These are phyloP conservation scores for Petrocephalus schoutedeni DNA, from an alignment of 2,797 vertebrate genomes.

Conservation along the genomic window DNA sequence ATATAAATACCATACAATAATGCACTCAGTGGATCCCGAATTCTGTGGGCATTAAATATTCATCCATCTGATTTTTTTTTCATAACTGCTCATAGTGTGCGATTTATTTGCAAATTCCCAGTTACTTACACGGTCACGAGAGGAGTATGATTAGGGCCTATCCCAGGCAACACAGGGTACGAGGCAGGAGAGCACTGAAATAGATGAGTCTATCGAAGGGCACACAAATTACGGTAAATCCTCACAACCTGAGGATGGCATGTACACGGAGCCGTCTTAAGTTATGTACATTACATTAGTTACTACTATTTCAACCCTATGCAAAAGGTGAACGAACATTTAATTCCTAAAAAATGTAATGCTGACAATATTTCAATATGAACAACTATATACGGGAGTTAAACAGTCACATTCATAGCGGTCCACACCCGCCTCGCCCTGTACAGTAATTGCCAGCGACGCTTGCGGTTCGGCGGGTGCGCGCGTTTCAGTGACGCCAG, in stretches of 20 bases:
- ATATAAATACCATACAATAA: neutral
- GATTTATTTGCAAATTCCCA: neutral
- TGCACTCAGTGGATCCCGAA: neutral
- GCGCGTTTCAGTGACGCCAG: constrained; percentile 5
- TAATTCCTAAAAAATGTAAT: neutral
- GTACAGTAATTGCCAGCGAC: neutral
- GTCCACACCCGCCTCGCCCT: neutral
- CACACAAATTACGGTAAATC: neutral
- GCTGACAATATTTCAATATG: neutral
- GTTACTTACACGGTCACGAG: neutral
- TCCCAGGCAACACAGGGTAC: neutral
- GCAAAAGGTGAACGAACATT: neutral
- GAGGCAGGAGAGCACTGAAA: neutral
- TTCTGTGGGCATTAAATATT: neutral
- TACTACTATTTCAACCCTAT: neutral
- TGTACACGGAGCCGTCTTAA: neutral
- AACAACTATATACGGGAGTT: neutral
- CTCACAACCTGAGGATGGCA: neutral
- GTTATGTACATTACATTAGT: neutral
- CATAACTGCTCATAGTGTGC: neutral
- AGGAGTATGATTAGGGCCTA: neutral
- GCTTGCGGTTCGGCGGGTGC: neutral
- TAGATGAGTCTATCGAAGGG: neutral
- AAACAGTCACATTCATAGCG: neutral
- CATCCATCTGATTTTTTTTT: neutral